Evolutionary conservation across 2,797 vertebrate species (phyloP), one percentile per base, ranked within the genome.

Genomic region (Peromyscus attwateri): DNA sequence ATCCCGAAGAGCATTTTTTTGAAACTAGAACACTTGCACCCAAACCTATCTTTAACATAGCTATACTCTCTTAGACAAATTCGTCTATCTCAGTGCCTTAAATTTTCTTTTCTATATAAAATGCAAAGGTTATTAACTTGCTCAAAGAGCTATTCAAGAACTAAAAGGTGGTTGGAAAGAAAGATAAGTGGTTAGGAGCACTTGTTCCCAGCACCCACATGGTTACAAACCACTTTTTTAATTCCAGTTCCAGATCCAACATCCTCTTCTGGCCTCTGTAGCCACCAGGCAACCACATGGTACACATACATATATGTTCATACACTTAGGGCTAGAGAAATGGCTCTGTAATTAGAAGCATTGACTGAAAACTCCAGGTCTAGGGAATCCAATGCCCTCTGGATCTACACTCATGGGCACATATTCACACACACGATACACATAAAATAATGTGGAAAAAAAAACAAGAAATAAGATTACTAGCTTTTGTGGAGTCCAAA

Each of bases 121-220:
- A 66, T 66, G 40, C 14, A 40, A 94, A 94, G 75, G 23, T 93
- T 75, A 88, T 76, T 73, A 84, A 92, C 37, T 49, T 49, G 9
- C n/a, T 95, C 49, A 75, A 88, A 94, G 49, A 84, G 10, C 49
- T 87, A 49, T 1, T 62, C 0, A 17, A 95, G 27, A 66, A 31
- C 16, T 19, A 75, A 88, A 73, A 11, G 13, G 80, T 27, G 27
- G 64, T 66, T 66, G 64, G 64, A 66, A 29, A 68, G 16, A 80
- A 79, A 52, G 16, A 21, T 21, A 11, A 80, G 31, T 80, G 19
- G 49, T n/a, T 80, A 80, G 9, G 9, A 55, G 19, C 17, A 55
- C 77, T 52, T 79, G 29, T 79, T 34, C 29, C 49, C 49, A 17
- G 46, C 29, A 52, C 49, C 46, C 31, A 79, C 46, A 5, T 79